phyloP scores from a whole-genome alignment of 2,888 invertebrate genomes.

The Thymelicus sylvestris region DNA sequence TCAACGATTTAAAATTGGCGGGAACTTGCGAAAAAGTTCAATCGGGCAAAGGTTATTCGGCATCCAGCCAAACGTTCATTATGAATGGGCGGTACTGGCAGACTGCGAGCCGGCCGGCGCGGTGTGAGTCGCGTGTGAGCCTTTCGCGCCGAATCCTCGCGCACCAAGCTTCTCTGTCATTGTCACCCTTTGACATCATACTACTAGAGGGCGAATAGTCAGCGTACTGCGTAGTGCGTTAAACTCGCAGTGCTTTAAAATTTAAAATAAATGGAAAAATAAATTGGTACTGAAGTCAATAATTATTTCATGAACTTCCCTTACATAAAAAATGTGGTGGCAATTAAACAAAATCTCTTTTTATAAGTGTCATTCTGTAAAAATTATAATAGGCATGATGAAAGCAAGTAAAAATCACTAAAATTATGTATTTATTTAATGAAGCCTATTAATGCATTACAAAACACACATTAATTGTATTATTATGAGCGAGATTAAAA shows the following conservation, averaged over 20 bases:
- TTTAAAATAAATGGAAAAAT: too few species aligned
- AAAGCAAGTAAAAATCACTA: too few species aligned
- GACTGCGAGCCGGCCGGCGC: slow-evolving; percentile 71
- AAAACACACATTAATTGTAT: too few species aligned
- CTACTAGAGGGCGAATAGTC: background rate
- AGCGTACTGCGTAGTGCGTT: background rate
- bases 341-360: too few species aligned
- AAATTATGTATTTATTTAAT: too few species aligned
- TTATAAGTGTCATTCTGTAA: too few species aligned
- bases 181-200: slow-evolving; percentile 57
- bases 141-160: slow-evolving; percentile 74
- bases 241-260: background rate
- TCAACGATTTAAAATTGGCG: slow-evolving; percentile 62
- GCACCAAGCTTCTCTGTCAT: slow-evolving; percentile 58
- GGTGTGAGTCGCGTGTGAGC: slow-evolving; percentile 47
- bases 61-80: slow-evolving; percentile 56
- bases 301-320: too few species aligned
- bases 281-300: too few species aligned
- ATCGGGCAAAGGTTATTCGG: slow-evolving; percentile 45
- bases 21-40: slow-evolving; percentile 78
- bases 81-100: slow-evolving; percentile 55
- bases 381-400: too few species aligned
- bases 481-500: too few species aligned
- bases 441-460: too few species aligned
- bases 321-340: too few species aligned